phyloP scores from a whole-genome alignment of 2,797 vertebrate species.

The Hoplostethus atlanticus region DNA sequence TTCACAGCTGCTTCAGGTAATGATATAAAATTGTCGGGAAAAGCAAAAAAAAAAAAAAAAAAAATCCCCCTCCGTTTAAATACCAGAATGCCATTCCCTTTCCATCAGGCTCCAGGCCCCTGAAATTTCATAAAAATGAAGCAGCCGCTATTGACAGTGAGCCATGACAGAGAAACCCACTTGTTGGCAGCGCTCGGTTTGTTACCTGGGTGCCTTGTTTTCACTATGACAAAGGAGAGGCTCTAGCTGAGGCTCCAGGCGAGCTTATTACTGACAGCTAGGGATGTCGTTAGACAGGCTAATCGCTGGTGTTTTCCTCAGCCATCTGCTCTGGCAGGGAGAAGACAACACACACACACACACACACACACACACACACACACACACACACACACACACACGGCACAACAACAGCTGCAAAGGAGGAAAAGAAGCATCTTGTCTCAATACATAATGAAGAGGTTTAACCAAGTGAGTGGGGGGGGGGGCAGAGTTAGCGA shows the following conservation, averaged over 20 bases:
- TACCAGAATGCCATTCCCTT: neutral
- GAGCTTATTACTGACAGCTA: constrained; percentile 40
- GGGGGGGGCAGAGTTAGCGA: constrained; percentile 16
- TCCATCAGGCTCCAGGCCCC: neutral
- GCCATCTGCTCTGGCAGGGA: constrained; percentile 50
- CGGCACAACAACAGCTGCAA: constrained; percentile 32
- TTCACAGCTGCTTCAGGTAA: too few relatives aligned
- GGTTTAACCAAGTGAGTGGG: constrained; percentile 30
- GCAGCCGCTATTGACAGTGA: neutral
- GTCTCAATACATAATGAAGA: constrained; percentile 55
- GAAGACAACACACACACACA: constrained; percentile 27
- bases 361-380: neutral
- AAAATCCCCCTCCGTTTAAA: neutral
- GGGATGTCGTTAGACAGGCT: constrained; percentile 41
- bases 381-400: neutral
- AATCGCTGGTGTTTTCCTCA: constrained; percentile 56
- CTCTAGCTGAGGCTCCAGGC: constrained; percentile 13
- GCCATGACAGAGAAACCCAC: neutral
- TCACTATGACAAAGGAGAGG: neutral
- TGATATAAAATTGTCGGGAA: too few relatives aligned
- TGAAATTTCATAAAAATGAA: neutral
- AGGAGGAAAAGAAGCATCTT: neutral
- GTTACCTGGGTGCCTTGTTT: neutral
- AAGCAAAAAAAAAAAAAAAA: too few relatives aligned
- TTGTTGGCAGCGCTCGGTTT: neutral